Evolutionary conservation across 2,113 vertebrate species (phyloP).

Genomic region (Cranoglanis bouderius): DNA sequence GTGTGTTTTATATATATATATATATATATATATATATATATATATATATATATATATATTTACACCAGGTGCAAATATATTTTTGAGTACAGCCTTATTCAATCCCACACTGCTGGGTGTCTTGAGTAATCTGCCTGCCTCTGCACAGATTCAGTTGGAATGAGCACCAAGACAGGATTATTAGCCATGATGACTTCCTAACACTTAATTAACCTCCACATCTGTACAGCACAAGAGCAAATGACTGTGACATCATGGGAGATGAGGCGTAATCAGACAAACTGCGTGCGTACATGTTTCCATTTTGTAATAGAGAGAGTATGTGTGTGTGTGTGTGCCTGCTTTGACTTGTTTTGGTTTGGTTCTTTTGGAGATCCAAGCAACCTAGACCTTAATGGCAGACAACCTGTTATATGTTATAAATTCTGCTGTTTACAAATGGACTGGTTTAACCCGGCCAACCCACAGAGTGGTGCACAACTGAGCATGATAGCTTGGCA

Average conservation of each 20-base stretch:
- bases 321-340: conserved; percentile 38
- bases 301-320: conserved; percentile 38
- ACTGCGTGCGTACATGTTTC: conserved; percentile 43
- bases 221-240: conserved; percentile 66
- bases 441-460: conserved; percentile 42
- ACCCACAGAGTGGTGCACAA: conserved; percentile 57
- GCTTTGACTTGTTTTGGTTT: conserved; percentile 34
- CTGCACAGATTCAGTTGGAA: conserved; percentile 28
- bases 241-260: conserved; percentile 67
- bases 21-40: too few relatives aligned
- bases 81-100: conserved; percentile 39
- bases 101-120: conserved; percentile 46
- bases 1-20: too few relatives aligned
- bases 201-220: conserved; percentile 63
- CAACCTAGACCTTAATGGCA: conserved; percentile 40
- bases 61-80: not conserved
- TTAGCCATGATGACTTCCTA: conserved; percentile 66
- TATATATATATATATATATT: too few relatives aligned
- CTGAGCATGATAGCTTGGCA: conserved; percentile 50
- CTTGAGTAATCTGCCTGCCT: conserved; percentile 55
- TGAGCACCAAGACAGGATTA: conserved; percentile 46
- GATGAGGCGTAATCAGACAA: conserved; percentile 59
- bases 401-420: conserved; percentile 14
- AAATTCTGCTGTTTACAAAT: conserved; percentile 29
- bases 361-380: conserved; percentile 41